Evolutionary conservation across 1,140 invertebrate genomes (phyloP).

Genomic region (Papilio aristodemus): DNA sequence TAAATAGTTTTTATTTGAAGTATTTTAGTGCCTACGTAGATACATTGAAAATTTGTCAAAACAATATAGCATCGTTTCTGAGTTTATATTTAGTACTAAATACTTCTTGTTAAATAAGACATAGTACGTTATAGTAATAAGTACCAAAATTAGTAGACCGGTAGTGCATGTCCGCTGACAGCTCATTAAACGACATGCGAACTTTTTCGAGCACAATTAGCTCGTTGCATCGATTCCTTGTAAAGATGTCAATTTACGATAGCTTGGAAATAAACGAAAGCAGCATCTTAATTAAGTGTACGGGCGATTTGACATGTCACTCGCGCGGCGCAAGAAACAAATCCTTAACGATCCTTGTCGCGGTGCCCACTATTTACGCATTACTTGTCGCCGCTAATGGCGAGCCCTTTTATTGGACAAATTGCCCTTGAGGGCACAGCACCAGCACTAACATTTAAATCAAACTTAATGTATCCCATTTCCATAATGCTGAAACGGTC

Average conservation of each 20-base stretch:
- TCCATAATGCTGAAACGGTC: conserved; percentile 55
- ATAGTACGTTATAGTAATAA: neutral
- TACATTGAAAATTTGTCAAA: too few relatives aligned
- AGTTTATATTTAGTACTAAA: too few relatives aligned
- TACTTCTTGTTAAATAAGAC: neutral
- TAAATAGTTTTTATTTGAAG: too few relatives aligned
- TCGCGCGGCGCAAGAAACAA: conserved; percentile 35
- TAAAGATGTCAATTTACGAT: conserved; percentile 34
- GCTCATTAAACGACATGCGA: neutral
- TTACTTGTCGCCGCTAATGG: conserved; percentile 53
- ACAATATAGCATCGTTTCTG: too few relatives aligned
- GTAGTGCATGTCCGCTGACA: neutral
- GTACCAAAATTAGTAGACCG: neutral
- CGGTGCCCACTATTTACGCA: conserved; percentile 51
- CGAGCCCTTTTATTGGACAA: conserved; percentile 58
- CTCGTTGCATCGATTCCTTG: conserved; percentile 28
- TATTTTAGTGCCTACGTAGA: too few relatives aligned
- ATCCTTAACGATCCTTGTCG: conserved; percentile 55
- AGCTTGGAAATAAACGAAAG: conserved; percentile 27
- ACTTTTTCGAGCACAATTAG: conserved; percentile 24
- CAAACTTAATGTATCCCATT: conserved; percentile 67
- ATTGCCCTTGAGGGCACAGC: conserved; percentile 53
- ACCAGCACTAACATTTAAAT: conserved; percentile 71
- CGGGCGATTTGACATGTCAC: conserved; percentile 39
- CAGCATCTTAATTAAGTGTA: conserved; percentile 37